Percentiles rank a stretch among this genome's conserved stretches.
Evolutionary conservation across 1,140 invertebrate genomes (phyloP).

Genomic region (Diplogasteroides magnus): DNA sequence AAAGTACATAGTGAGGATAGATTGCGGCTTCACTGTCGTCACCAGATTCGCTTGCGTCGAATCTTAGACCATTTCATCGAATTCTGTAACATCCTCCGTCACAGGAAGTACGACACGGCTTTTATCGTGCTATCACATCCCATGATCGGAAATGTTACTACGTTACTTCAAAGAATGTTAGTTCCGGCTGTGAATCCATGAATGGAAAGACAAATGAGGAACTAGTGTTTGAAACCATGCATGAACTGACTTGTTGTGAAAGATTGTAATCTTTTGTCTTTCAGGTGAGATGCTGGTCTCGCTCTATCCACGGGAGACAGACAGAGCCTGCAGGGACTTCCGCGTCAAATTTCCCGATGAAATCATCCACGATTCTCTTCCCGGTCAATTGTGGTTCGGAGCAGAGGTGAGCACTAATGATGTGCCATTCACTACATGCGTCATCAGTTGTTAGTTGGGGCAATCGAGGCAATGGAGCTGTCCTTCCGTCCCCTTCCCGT

Average conservation of each 20-base stretch:
- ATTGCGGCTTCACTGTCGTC: too few relatives aligned
- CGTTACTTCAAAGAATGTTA: constrained; percentile 9
- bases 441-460: too few relatives aligned
- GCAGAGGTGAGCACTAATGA: constrained; percentile 77
- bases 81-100: too few relatives aligned
- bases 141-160: constrained; percentile 9
- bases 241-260: neutral
- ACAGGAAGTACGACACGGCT: neutral
- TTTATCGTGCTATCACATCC: neutral
- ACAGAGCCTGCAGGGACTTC: constrained; percentile 84
- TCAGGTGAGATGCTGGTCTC: constrained; percentile 80
- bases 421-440: too few relatives aligned
- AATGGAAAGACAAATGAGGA: neutral
- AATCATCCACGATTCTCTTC: constrained; percentile 91
- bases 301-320: constrained; percentile 63
- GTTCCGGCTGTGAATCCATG: constrained; percentile 2
- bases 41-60: too few relatives aligned
- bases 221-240: neutral
- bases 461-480: too few relatives aligned
- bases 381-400: constrained; percentile 98
- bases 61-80: too few relatives aligned
- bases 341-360: constrained; percentile 98
- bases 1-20: too few relatives aligned
- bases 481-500: too few relatives aligned
- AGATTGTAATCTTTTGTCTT: constrained; percentile 31